Conservation (phyloP, 2,888 invertebrate species). For the Mythimna impura region DNA sequence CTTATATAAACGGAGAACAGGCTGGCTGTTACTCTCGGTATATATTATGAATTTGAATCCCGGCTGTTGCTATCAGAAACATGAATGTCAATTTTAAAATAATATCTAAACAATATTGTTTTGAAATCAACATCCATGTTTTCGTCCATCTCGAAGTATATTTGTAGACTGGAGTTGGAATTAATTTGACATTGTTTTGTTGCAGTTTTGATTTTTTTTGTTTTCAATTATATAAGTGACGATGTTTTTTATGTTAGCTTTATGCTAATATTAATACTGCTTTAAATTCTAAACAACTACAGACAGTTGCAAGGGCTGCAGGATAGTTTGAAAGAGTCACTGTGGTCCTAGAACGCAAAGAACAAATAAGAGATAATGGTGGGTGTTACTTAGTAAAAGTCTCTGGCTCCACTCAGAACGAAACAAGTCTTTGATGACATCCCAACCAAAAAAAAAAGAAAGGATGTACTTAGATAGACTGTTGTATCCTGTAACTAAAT, state of each 20-base stretch:
- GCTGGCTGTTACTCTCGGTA: not conserved
- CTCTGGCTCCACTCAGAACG: not conserved
- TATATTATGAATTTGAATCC: not conserved
- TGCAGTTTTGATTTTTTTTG: not conserved
- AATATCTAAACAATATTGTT: not conserved
- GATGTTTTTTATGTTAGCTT: too few relatives aligned
- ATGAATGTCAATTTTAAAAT: constrained; percentile 2
- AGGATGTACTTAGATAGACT: too few relatives aligned
- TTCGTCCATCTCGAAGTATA: not conserved
- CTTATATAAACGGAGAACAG: not conserved
- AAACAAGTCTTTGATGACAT: not conserved
- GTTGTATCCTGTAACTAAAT: too few relatives aligned
- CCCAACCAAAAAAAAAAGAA: too few relatives aligned
- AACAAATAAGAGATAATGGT: not conserved
- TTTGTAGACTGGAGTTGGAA: not conserved
- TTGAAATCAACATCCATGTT: too few relatives aligned
- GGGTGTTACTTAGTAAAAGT: not conserved
- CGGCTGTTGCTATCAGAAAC: constrained; percentile 10
- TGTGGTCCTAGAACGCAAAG: too few relatives aligned
- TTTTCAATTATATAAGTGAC: too few relatives aligned
- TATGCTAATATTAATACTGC: too few relatives aligned
- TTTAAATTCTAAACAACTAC: too few relatives aligned
- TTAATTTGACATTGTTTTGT: not conserved
- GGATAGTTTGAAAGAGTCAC: too few relatives aligned
- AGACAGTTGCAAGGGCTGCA: too few relatives aligned